These are phyloP conservation scores for Hydropotes inermis DNA, from an alignment of 2,113 vertebrate genomes.

Conservation along the genomic window DNA sequence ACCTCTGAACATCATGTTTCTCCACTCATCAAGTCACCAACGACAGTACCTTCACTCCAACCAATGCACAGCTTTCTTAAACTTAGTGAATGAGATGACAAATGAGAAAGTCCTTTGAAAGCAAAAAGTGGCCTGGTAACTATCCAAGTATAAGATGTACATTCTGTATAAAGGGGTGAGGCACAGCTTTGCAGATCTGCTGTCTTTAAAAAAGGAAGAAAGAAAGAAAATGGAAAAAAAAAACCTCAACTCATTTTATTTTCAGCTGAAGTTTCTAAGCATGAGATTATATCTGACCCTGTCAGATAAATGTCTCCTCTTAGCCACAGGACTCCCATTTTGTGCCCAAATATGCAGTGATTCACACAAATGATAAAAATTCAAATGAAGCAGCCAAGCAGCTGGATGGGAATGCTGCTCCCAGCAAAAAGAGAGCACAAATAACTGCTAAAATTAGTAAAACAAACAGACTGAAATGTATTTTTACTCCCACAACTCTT, in stretches of 20 bases:
- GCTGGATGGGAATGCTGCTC: not conserved
- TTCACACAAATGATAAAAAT: slow-evolving; percentile 15
- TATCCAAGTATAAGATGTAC: not conserved
- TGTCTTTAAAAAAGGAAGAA: not conserved
- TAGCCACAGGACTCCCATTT: slow-evolving; percentile 12
- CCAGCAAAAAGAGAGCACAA: not conserved
- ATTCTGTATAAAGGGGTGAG: not conserved
- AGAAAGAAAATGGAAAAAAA: not conserved
- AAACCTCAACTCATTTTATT: not conserved
- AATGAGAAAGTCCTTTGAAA: not conserved
- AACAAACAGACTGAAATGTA: not conserved
- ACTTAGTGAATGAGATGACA: not conserved
- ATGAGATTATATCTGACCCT: slow-evolving; percentile 36
- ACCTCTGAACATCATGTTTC: not conserved
- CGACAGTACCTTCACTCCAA: not conserved
- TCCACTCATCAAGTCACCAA: not conserved
- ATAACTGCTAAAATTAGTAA: slow-evolving; percentile 19
- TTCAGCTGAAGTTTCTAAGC: slow-evolving; percentile 32
- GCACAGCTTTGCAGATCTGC: not conserved
- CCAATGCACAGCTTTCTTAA: not conserved
- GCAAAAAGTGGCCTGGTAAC: not conserved
- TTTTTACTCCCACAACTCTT: not conserved
- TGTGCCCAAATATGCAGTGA: not conserved
- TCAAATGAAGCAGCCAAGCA: slow-evolving; percentile 11
- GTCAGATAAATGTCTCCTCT: not conserved